phyloP scores from a whole-genome alignment of 1,140 invertebrate species.

The Sminthurinus signatus region DNA sequence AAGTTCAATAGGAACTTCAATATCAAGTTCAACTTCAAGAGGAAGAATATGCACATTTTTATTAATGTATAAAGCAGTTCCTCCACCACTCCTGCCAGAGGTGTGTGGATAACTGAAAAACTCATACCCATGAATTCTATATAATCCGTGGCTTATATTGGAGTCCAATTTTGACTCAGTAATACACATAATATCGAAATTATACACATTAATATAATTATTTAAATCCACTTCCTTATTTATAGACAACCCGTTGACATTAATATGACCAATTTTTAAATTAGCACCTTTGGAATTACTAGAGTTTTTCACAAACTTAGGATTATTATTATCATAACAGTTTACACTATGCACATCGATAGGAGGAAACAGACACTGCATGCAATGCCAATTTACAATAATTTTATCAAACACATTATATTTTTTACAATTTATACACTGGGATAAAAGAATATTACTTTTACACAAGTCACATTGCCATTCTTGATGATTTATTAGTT shows the following conservation, averaged over 20 bases:
- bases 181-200: conserved; percentile 1
- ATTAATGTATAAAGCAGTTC: background rate
- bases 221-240: background rate
- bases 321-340: too few relatives aligned
- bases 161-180: background rate
- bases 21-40: background rate
- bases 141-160: background rate
- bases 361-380: too few relatives aligned
- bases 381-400: too few relatives aligned
- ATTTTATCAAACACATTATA: too few relatives aligned
- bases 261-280: background rate
- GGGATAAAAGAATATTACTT: too few relatives aligned
- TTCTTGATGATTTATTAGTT: too few relatives aligned
- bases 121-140: background rate
- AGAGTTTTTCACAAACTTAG: too few relatives aligned
- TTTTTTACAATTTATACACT: too few relatives aligned
- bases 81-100: background rate
- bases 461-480: too few relatives aligned
- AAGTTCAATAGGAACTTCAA: background rate
- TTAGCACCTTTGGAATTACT: too few relatives aligned
- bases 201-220: background rate
- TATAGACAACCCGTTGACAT: background rate
- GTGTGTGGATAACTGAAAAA: background rate
- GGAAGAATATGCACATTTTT: background rate
- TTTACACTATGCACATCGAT: too few relatives aligned